Evolutionary conservation across 1,140 invertebrate genomes (phyloP).

Genomic region (Aphaenogaster ashmeadi): DNA sequence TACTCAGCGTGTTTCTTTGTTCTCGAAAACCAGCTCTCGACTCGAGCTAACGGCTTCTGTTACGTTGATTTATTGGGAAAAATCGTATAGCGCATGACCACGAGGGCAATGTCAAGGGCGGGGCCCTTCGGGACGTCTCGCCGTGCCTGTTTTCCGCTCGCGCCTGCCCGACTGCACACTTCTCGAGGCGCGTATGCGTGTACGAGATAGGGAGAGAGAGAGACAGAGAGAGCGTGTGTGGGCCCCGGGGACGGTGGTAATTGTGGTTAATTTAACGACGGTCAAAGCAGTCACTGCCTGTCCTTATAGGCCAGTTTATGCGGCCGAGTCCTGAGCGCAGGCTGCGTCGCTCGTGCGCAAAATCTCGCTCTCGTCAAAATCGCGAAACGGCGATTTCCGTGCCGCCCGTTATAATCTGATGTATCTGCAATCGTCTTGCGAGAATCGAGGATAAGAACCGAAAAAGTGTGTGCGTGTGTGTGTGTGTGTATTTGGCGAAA

Average conservation of each 20-base stretch:
- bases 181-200: constrained; percentile 57
- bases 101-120: constrained; percentile 47
- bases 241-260: constrained; percentile 75
- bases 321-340: constrained; percentile 62
- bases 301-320: constrained; percentile 78
- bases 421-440: not conserved
- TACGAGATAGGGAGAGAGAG: not conserved
- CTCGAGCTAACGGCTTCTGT: not conserved
- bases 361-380: not conserved
- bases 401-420: not conserved
- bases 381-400: not conserved
- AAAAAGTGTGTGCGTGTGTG: not conserved
- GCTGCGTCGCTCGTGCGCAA: constrained; percentile 28
- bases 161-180: constrained; percentile 24
- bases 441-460: not conserved
- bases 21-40: not conserved
- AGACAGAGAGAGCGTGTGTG: constrained; percentile 55
- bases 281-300: constrained; percentile 75
- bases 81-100: constrained; percentile 9
- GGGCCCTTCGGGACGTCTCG: constrained; percentile 27
- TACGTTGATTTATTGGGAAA: not conserved
- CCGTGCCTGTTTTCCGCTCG: constrained; percentile 61
- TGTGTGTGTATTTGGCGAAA: not conserved
- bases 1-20: not conserved
- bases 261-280: constrained; percentile 84